Evolutionary conservation across 2,797 vertebrate species (phyloP), one percentile per base, ranked within the genome.

Genomic region (Paedocypris micromegethes): DNA sequence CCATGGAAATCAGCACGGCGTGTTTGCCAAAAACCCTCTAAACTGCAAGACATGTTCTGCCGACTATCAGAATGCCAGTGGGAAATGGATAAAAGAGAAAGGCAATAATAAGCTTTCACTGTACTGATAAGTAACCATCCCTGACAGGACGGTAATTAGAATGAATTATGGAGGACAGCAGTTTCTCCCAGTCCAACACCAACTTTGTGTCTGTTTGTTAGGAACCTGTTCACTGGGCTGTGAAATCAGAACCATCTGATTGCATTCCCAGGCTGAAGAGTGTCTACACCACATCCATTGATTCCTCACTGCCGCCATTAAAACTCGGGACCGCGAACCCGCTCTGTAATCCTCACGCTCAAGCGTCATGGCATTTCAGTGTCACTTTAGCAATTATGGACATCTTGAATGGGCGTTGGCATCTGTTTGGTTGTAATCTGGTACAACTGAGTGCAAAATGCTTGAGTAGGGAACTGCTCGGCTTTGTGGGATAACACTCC

Each of bases 91-190:
- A 71, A 72, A 76, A 73, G 64, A 70, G 68, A 71, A 75, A 74
- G 68, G 69, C 72, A 77, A 77, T 74, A 78, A 76, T 74, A 81
- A 77, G 67, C 77, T 68, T 73, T 79, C 75, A 76, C 64, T 68
- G 61, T 74, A 60, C 65, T 57, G 72, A 75, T 76, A 80, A 79
- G 79, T 74, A 80, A 81, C 51, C 62, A 67, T 71, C 60, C 62
- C 63, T 80, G 79, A 81, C 78, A 81, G 72, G 64, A 58, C 53
- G 66, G 66, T 79, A 79, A 82, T 81, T 83, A 81, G 63, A 77
- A 81, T 79, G 70, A 81, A 79, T 80, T 79, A 78, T 81, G 56
- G 67, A 65, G 57, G 55, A 73, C 59, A 70, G 77, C 64, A 72
- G 62, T 72, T 83, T 73, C 70, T 79, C 72, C 68, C 66, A 44